Percentiles rank a stretch among this genome's conserved stretches.
Conservation (phyloP, 2,888 invertebrate species). For the Diarsia brunnea region DNA sequence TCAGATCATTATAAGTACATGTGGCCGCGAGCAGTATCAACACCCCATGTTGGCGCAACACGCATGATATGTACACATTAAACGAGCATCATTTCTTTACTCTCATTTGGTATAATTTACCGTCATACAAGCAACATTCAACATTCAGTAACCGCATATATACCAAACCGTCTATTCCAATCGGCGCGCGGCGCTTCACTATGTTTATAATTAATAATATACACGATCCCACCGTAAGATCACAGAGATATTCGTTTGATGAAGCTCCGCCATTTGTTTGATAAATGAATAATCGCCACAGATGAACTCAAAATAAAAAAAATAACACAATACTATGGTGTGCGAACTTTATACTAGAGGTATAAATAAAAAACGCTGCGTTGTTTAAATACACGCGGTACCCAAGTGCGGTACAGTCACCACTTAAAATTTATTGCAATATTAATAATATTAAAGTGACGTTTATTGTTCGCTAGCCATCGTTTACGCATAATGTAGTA, state of each 20-base stretch:
- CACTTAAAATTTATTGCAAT: slow-evolving; percentile 75
- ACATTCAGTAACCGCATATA: slow-evolving; percentile 34
- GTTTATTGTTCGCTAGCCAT: slow-evolving; percentile 71
- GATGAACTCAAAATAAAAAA: slow-evolving; percentile 76
- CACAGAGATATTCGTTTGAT: slow-evolving; percentile 81
- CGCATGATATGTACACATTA: slow-evolving; percentile 55
- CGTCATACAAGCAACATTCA: slow-evolving; percentile 32
- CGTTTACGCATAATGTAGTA: slow-evolving; percentile 51
- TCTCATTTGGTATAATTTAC: slow-evolving; percentile 58
- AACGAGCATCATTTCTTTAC: slow-evolving; percentile 51
- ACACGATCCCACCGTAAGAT: slow-evolving; percentile 70
- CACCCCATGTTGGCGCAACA: slow-evolving; percentile 63
- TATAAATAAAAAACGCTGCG: slow-evolving; percentile 78
- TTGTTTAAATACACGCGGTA: slow-evolving; percentile 75
- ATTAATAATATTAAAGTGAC: slow-evolving; percentile 79
- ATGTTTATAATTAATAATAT: slow-evolving; percentile 76
- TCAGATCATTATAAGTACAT: slow-evolving; percentile 67
- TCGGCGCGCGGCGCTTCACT: slow-evolving; percentile 48
- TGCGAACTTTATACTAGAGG: slow-evolving; percentile 78
- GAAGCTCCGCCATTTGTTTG: slow-evolving; percentile 84
- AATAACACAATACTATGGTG: slow-evolving; percentile 72
- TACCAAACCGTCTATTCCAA: slow-evolving; percentile 55
- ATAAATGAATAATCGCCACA: slow-evolving; percentile 81
- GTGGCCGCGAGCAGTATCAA: slow-evolving; percentile 62
- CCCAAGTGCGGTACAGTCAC: slow-evolving; percentile 74